Conservation (phyloP, 2,113 vertebrate genomes). For the Catharus fuscescens region DNA sequence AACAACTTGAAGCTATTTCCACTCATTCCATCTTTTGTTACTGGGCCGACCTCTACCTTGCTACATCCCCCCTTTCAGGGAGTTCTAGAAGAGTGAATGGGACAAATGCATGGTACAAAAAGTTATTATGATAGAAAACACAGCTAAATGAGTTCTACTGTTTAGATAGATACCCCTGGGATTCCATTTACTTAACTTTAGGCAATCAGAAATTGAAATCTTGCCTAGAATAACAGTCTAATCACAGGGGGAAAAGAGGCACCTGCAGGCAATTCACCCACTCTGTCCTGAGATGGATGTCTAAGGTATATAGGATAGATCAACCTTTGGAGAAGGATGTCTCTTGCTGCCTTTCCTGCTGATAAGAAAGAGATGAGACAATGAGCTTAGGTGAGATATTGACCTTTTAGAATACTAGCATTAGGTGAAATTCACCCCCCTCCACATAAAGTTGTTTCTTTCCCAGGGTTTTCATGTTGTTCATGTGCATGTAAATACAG, state of each 20-base stretch:
- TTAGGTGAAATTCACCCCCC: background rate
- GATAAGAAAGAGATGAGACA: background rate
- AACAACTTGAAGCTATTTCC: background rate
- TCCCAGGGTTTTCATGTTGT: background rate
- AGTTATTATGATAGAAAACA: background rate
- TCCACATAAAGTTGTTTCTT: background rate
- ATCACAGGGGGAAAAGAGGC: background rate
- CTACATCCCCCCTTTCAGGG: background rate
- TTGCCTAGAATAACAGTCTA: background rate
- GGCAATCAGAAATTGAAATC: background rate
- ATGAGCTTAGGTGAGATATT: background rate
- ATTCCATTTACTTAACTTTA: background rate
- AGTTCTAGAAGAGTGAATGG: background rate
- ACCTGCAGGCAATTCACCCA: background rate
- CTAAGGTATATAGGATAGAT: background rate
- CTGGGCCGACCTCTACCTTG: background rate
- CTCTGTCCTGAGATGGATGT: background rate
- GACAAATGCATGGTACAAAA: background rate
- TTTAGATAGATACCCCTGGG: background rate
- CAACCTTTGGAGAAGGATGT: background rate
- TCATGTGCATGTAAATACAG: background rate
- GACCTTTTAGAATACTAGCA: background rate
- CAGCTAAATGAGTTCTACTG: background rate
- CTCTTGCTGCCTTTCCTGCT: background rate
- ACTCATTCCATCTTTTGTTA: background rate